Evolutionary conservation across 1,140 invertebrate genomes (phyloP), one percentile per base, ranked within the genome.

Genomic region (Drosophila triauraria): DNA sequence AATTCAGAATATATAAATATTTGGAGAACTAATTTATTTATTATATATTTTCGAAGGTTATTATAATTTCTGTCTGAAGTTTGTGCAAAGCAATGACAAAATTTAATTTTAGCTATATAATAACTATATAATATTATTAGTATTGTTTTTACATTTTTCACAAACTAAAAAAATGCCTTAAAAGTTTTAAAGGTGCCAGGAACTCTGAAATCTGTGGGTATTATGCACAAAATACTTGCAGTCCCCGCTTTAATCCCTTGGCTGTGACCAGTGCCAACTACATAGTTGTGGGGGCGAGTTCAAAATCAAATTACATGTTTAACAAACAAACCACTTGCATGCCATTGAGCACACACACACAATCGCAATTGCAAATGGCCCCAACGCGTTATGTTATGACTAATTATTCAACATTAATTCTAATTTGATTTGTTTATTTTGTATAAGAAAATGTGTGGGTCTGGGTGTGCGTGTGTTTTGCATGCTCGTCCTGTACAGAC

Each of bases 351-450:
- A 65, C 27, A 62, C 56, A 62, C 56, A 46, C 43, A 54, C 32
- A 27, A 59, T 51, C 51, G 75, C 65, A 78, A 69, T 69, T 69
- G 69, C 57, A 59, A 79, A 79, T 79, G 77, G 56, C 68, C 46
- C 61, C 77, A 79, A 79, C 78, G 77, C 75, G 76, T 79, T 79
- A 79, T 79, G 77, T 71, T 82, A 60, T 53, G 62, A 78, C 80
- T 82, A 82, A 82, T 82, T 82, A 82, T 82, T 82, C 80, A 72
- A 82, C 74, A 82, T 82, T 82, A 82, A 82, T 82, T 82, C 79
- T 82, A 82, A 82, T 82, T 82, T 82, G 80, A 82, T 82, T 82
- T 82, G 80, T 82, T 82, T 82, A 78, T 78, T 82, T 82, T 82
- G 78, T 82, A 82, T 74, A 82, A 74, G 74, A 64, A 81, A 64